A percentile compares a stretch with the other conserved stretches of the same genome.
These are phyloP conservation scores for Condylostylus longicornis DNA, from an alignment of 1,140 invertebrate genomes.

Conservation along the genomic window DNA sequence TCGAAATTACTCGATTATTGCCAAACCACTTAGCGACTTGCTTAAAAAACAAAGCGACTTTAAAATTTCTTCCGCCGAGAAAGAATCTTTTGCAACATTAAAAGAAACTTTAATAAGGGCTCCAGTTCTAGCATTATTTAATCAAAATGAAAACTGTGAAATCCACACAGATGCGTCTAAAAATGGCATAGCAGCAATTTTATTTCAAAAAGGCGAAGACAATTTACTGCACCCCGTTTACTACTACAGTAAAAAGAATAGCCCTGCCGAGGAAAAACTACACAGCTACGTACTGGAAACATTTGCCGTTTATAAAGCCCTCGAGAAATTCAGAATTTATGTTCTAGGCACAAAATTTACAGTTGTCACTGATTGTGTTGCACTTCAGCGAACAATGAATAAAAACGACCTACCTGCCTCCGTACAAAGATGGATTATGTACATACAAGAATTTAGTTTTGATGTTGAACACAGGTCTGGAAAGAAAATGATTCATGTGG, in stretches of 20 bases:
- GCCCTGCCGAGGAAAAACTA: conserved; percentile 7
- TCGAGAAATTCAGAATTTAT: neutral
- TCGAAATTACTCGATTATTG: conserved; percentile 8
- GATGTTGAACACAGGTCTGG: conserved; percentile 12
- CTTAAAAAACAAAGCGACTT: conserved; percentile 4
- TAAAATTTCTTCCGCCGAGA: conserved; percentile 9
- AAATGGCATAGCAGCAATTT: conserved; percentile 1
- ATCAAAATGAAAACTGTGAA: conserved; percentile 13
- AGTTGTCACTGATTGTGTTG: neutral
- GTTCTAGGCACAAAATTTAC: neutral
- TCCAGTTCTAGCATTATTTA: conserved; percentile 22
- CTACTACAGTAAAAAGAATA: conserved; percentile 20
- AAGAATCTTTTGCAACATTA: conserved; percentile 13
- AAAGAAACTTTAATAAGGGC: conserved; percentile 12
- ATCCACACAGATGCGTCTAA: conserved; percentile 19
- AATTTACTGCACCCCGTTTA: conserved; percentile 17
- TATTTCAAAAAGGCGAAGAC: conserved; percentile 8
- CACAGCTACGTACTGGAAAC: neutral
- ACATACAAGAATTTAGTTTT: conserved; percentile 14
- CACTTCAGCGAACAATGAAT: conserved; percentile 7
- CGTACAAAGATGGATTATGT: conserved; percentile 15
- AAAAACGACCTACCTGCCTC: conserved; percentile 13
- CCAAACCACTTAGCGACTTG: conserved; percentile 10
- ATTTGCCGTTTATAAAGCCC: neutral
- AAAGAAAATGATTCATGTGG: conserved; percentile 19